A percentile compares a stretch with the other conserved stretches of the same genome.
Evolutionary conservation across 2,797 vertebrate species (phyloP).

Genomic region (Amphiprion clarkii): DNA sequence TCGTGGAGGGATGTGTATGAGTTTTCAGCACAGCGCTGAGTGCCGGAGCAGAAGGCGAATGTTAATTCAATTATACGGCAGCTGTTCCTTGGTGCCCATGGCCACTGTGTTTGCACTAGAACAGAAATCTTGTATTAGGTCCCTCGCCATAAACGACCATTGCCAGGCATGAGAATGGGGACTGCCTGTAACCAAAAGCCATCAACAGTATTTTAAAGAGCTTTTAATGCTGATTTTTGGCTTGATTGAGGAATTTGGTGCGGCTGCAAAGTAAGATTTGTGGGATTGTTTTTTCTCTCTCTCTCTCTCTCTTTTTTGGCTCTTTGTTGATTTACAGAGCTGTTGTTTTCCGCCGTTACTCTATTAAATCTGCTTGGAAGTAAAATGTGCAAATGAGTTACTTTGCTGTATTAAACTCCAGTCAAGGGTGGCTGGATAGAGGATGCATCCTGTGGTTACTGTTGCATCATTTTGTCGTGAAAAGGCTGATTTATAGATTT

Average conservation of each 20-base stretch:
- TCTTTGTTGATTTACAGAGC: conserved; percentile 67
- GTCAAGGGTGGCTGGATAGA: conserved; percentile 53
- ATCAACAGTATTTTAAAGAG: conserved; percentile 79
- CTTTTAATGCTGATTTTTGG: conserved; percentile 74
- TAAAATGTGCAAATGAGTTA: conserved; percentile 70
- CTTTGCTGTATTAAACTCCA: conserved; percentile 58
- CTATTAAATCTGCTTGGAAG: conserved; percentile 66
- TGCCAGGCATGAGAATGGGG: conserved; percentile 74
- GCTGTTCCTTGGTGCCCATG: conserved; percentile 84
- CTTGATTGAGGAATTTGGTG: conserved; percentile 55
- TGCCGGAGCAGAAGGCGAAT: conserved; percentile 85
- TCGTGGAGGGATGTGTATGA: conserved; percentile 78
- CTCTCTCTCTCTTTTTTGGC: conserved; percentile 52
- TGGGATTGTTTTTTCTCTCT: conserved; percentile 49
- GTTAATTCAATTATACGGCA: conserved; percentile 88
- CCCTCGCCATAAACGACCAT: conserved; percentile 78
- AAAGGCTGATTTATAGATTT: conserved; percentile 25
- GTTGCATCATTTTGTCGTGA: conserved; percentile 34
- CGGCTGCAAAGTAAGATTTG: conserved; percentile 64
- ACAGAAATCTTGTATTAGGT: conserved; percentile 84
- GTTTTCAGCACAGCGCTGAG: conserved; percentile 76
- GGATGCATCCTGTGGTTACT: conserved; percentile 45
- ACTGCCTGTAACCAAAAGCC: conserved; percentile 78
- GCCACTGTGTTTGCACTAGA: conserved; percentile 83
- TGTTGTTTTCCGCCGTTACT: conserved; percentile 67